Conservation (phyloP, 2,113 vertebrate species). For the Dryoscopus gambensis region DNA sequence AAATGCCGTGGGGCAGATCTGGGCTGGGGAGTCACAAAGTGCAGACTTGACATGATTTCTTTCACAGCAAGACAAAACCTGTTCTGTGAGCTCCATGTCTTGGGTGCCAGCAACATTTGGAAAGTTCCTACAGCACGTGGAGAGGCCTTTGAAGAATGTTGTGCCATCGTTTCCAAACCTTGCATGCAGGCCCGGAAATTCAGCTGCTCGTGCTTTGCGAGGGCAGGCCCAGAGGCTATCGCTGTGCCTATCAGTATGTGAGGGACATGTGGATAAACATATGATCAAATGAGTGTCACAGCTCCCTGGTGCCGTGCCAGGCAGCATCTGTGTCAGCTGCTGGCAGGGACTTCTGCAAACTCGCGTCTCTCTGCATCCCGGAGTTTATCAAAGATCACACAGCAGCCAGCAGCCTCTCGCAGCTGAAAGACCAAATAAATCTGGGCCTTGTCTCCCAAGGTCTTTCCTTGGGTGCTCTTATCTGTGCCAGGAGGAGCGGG, state of each 20-base stretch:
- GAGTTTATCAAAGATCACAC: background rate
- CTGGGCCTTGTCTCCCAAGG: conserved; percentile 19
- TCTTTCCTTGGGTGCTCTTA: background rate
- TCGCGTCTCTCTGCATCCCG: background rate
- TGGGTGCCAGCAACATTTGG: background rate
- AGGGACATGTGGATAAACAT: conserved; percentile 12
- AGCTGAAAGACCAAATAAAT: conserved; percentile 39
- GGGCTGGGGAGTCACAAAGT: background rate
- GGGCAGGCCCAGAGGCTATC: conserved; percentile 15
- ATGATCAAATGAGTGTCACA: conserved; percentile 16
- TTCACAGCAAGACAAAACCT: background rate
- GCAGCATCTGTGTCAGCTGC: conserved; percentile 52
- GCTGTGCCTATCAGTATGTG: background rate
- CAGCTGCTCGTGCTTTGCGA: background rate
- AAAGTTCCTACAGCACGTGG: background rate
- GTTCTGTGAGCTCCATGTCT: background rate
- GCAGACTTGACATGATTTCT: background rate
- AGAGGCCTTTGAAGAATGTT: background rate
- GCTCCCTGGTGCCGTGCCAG: conserved; percentile 26
- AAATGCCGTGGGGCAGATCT: background rate
- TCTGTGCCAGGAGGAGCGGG: background rate
- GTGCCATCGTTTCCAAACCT: background rate
- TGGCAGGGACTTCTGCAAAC: background rate
- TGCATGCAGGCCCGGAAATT: background rate
- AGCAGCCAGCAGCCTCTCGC: background rate